A percentile compares a stretch with the other conserved stretches of the same genome.
Evolutionary conservation across 2,888 invertebrate species (phyloP).

Genomic region (Horisme vitalbata): DNA sequence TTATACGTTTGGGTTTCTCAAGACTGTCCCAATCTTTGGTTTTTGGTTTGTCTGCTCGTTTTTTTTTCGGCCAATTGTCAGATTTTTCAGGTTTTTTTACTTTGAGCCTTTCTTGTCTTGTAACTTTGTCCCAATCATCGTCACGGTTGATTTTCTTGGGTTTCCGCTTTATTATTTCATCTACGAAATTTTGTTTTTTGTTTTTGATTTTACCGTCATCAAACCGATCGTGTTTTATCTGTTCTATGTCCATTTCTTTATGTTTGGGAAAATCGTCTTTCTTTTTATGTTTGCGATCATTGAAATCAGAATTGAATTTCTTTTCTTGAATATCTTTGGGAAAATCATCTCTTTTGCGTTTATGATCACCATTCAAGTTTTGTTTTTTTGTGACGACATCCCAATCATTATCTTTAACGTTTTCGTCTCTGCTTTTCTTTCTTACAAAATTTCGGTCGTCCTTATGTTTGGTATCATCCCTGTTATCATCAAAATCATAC

Average conservation of each 20-base stretch:
- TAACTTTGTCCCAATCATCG: not conserved
- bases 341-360: not conserved
- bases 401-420: slow-evolving; percentile 15
- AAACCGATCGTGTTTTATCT: slow-evolving; percentile 7
- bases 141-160: too few relatives aligned
- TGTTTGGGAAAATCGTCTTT: not conserved
- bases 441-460: too few relatives aligned
- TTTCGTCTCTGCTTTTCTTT: slow-evolving; percentile 8
- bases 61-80: slow-evolving; percentile 10
- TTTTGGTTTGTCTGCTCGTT: not conserved
- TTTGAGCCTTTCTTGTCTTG: too few relatives aligned
- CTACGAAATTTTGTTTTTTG: not conserved
- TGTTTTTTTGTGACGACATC: slow-evolving; percentile 21
- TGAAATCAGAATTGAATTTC: not conserved
- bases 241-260: not conserved
- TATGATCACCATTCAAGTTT: slow-evolving; percentile 2
- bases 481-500: slow-evolving; percentile 3
- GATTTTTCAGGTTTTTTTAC: not conserved
- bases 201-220: not conserved
- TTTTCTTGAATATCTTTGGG: slow-evolving; percentile 1
- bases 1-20: slow-evolving; percentile 5
- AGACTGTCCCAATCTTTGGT: not conserved
- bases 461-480: slow-evolving; percentile 4
- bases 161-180: too few relatives aligned
- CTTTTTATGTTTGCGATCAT: not conserved